Evolutionary conservation across 2,113 vertebrate species (phyloP), one percentile per base, ranked within the genome.

Genomic region (Ammodytes marinus): DNA sequence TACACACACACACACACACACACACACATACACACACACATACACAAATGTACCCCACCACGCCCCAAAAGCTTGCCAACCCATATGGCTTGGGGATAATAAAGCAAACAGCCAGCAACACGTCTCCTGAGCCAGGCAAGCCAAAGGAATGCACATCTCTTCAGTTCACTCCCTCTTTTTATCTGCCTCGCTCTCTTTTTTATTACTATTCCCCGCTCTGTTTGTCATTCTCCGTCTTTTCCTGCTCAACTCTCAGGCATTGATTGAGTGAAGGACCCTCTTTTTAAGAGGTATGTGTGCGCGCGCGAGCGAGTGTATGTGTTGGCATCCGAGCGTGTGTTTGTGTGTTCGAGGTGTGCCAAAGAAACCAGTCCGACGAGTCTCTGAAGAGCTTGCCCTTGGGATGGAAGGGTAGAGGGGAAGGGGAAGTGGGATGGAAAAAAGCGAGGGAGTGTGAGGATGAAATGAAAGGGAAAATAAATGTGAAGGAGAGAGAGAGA

Each of bases 291-390:
- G 61, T 72, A 78, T 83, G 74, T 58, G 69, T 75, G 71, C 80
- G 61, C 69, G 76, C 80, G 74, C 54, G 69, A 73, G 71, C 80
- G 57, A 84, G 85, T 81, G 60, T 86, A 72, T 42, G 84, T 85
- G 84, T 85, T 89, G 88, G 87, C 88, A 88, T 80, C 79, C 42
- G 35, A 58, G 63, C 74, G 74, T 86, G 77, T 87, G 83, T 74
- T 85, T 82, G 84, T 87, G 81, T 91, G 86, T 74, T 86, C 6
- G 81, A 71, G 69, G 60, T 87, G 72, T 88, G 84, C 86, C 86
- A 89, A 90, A 85, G 83, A 92, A 92, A 94, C 93, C 89, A 92
- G 94, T 93, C 85, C 40, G 88, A 92, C 93, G 80, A 89, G 93
- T 91, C 82, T 80, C 43, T 74, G 88, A 91, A 87, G 88, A 87